These are phyloP conservation scores for Salarias fasciatus DNA, from an alignment of 2,797 vertebrate genomes.

Conservation along the genomic window DNA sequence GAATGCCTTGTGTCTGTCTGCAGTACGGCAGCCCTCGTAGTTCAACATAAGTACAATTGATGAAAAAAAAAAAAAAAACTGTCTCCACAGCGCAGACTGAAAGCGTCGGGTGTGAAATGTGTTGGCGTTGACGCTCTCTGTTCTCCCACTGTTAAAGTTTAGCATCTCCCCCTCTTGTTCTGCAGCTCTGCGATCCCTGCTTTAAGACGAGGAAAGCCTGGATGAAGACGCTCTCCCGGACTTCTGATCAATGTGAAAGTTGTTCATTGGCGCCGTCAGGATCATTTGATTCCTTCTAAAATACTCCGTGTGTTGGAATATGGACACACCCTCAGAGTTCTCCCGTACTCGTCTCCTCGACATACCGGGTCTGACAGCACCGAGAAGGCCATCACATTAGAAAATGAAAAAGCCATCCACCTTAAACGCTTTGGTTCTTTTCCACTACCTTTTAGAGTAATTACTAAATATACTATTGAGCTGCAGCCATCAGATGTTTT, in stretches of 20 bases:
- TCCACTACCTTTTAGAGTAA: constrained; percentile 79
- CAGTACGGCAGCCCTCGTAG: too few species aligned
- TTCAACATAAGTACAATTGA: too few species aligned
- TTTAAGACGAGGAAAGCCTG: too few species aligned
- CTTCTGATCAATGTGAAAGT: constrained; percentile 51
- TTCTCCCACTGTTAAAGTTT: too few species aligned
- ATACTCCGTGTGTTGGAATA: constrained; percentile 37
- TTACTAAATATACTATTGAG: constrained; percentile 77
- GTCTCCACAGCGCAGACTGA: too few species aligned
- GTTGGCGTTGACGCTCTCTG: too few species aligned
- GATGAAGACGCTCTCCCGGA: constrained; percentile 15
- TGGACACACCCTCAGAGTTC: constrained; percentile 56
- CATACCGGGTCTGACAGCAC: constrained; percentile 66
- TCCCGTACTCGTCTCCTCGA: constrained; percentile 52
- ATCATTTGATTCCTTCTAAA: constrained; percentile 55
- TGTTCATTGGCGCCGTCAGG: constrained; percentile 57
- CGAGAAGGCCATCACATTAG: constrained; percentile 70
- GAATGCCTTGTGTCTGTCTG: too few species aligned
- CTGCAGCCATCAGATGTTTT: constrained; percentile 68
- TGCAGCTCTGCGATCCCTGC: too few species aligned
- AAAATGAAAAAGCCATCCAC: constrained; percentile 71
- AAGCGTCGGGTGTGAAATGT: too few species aligned
- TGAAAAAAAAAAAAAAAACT: too few species aligned
- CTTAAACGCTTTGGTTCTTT: constrained; percentile 70
- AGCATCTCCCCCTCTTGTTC: too few species aligned